Base-by-base conservation (phyloP, 2,888 invertebrate species). In the Tillus elongatus region DNA sequence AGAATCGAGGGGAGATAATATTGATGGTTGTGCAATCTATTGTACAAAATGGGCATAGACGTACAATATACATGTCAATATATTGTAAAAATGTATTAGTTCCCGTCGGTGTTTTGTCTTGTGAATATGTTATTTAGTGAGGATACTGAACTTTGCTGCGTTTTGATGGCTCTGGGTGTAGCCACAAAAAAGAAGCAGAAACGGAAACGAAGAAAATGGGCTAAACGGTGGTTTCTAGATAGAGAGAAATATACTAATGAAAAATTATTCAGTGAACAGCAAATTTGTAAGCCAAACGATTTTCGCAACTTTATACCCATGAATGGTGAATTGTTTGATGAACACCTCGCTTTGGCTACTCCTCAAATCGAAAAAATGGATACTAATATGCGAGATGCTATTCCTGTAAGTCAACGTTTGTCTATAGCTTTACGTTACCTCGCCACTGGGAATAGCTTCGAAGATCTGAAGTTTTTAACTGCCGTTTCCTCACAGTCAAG, bases 361-460 rank as follows among this genome's bases (percentile, higher is more conserved):
- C 36, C 40, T 41, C 37, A 43, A 39, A 49, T 43, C 28, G 8
- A 28, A 13, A 40, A 35, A 37, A 26, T 8, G 27, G 16, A 39
- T 33, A 39, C 36, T 30, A 37, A 42, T 16, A 47, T 45, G 42
- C 33, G 44, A 24, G 45, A 46, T 39, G 42, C 47, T 37, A 45
- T 46, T 33, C 32, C 40, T 36, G 19, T 29, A 41, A 43, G 39
- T 40, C 39, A 41, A 26, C 42, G 46, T 35, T 44, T 47, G 30
- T 45, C 40, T 14, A 39, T 46, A 13, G 46, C 46, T 11, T 33
- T 46, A 40, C 42, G 44, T 30, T 49, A 42, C 39, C 32, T 50
- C 14, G 46, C 41, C 24, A 47, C 42, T 24, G 47, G 48, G 33
- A 45, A 46, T 39, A 43, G 19, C 26, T 49, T 43, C 35, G 43